A percentile compares a stretch with the other conserved stretches of the same genome.
phyloP scores from a whole-genome alignment of 2,888 invertebrate species.

The Acleris emargana region DNA sequence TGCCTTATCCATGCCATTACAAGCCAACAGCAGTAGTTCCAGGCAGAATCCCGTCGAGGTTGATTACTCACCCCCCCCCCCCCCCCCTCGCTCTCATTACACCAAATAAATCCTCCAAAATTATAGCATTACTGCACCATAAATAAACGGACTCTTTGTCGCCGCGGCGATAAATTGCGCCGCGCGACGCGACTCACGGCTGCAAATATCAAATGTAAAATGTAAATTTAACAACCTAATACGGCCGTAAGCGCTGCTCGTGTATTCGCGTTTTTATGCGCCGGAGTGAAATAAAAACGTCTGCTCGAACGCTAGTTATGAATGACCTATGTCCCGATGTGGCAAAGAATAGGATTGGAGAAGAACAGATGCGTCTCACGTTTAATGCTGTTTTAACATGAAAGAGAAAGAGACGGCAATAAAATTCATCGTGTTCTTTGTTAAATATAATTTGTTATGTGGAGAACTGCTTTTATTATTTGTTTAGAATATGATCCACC shows the following conservation, averaged over 20 bases:
- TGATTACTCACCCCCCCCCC: background rate
- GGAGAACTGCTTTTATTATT: too few relatives aligned
- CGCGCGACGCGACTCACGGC: slow-evolving; percentile 76
- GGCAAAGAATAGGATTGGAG: slow-evolving; percentile 48
- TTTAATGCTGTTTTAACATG: slow-evolving; percentile 25
- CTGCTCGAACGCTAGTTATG: slow-evolving; percentile 71
- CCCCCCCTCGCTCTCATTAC: background rate
- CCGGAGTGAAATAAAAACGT: slow-evolving; percentile 77
- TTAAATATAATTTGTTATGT: too few relatives aligned
- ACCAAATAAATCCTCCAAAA: slow-evolving; percentile 23
- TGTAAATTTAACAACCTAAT: slow-evolving; percentile 83
- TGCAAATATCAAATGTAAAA: slow-evolving; percentile 80
- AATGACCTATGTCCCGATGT: slow-evolving; percentile 71
- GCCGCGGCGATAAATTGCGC: slow-evolving; percentile 67
- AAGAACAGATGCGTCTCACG: too few relatives aligned
- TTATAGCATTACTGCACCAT: slow-evolving; percentile 8
- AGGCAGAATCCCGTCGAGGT: background rate
- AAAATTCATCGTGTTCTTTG: too few relatives aligned
- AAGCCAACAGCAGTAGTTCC: too few relatives aligned
- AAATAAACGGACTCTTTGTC: slow-evolving; percentile 42
- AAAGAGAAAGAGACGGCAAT: slow-evolving; percentile 51
- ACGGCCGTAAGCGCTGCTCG: slow-evolving; percentile 76
- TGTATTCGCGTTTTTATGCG: slow-evolving; percentile 80
- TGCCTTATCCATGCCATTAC: too few relatives aligned
- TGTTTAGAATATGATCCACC: too few relatives aligned